phyloP scores from a whole-genome alignment of 2,888 invertebrate species.

The Mycalesis mineus region DNA sequence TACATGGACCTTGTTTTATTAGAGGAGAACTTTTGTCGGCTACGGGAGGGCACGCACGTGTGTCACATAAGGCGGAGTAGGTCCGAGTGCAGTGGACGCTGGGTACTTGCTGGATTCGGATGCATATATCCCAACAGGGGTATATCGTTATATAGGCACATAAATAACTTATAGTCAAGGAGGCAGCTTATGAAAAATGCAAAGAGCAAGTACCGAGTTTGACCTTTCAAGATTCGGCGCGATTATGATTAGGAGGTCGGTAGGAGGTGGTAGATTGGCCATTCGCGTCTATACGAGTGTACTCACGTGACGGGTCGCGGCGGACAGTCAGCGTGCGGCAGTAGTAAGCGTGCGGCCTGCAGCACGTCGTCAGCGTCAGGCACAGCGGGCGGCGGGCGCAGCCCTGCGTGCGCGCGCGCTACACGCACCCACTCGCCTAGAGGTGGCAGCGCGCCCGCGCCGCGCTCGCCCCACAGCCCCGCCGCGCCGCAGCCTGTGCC shows the following conservation, averaged over 20 bases:
- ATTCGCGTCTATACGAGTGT: neutral
- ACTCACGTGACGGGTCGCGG: constrained; percentile 84
- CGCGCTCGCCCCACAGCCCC: constrained; percentile 88
- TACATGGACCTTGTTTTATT: too few relatives aligned
- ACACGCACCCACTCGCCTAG: constrained; percentile 94
- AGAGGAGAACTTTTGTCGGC: too few relatives aligned
- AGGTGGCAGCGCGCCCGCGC: constrained; percentile 92
- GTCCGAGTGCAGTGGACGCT: too few relatives aligned
- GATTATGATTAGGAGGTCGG: neutral
- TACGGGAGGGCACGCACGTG: too few relatives aligned
- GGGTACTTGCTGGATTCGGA: too few relatives aligned
- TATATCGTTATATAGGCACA: too few relatives aligned
- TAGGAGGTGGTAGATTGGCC: neutral
- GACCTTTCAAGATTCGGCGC: too few relatives aligned
- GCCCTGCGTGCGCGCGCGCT: constrained; percentile 88
- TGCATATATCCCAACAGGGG: too few relatives aligned
- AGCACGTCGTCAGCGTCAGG: constrained; percentile 92
- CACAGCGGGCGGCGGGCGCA: constrained; percentile 85
- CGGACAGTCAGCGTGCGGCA: constrained; percentile 94
- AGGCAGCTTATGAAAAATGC: too few relatives aligned
- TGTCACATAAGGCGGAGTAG: too few relatives aligned
- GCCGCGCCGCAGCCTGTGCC: constrained; percentile 42
- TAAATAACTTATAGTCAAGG: too few relatives aligned
- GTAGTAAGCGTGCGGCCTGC: constrained; percentile 90
- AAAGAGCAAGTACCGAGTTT: too few relatives aligned